These are phyloP conservation scores for Macquaria australasica DNA, from an alignment of 2,113 vertebrate genomes.

Conservation along the genomic window DNA sequence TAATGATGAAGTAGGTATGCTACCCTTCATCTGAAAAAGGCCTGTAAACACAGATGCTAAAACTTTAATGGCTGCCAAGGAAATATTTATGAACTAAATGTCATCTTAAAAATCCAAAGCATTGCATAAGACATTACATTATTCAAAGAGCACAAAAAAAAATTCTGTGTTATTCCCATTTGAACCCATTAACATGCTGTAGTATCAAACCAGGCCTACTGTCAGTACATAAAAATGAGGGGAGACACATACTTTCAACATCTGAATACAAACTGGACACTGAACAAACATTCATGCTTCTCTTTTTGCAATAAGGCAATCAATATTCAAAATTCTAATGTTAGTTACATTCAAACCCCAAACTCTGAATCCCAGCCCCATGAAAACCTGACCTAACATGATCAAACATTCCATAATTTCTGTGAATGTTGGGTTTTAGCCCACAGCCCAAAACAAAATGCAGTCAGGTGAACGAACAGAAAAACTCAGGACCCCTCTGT, in stretches of 20 bases:
- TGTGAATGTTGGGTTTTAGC: conserved; percentile 18
- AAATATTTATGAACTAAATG: conserved; percentile 76
- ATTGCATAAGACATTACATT: conserved; percentile 69
- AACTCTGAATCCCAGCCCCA: conserved; percentile 2
- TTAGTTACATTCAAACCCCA: background rate
- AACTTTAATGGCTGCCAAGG: conserved; percentile 65
- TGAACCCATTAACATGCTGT: conserved; percentile 38
- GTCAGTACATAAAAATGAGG: background rate
- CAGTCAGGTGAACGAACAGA: conserved; percentile 47
- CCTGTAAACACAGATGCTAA: conserved; percentile 58
- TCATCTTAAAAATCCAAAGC: conserved; percentile 64
- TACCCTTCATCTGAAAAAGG: conserved; percentile 22
- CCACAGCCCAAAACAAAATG: conserved; percentile 14
- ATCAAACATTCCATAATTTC: conserved; percentile 31
- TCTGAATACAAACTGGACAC: background rate
- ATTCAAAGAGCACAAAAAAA: conserved; percentile 59
- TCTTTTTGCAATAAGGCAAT: background rate
- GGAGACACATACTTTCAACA: background rate
- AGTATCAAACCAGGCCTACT: background rate
- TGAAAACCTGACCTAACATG: conserved; percentile 2
- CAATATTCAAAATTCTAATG: background rate
- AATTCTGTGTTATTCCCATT: conserved; percentile 31
- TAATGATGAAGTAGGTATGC: conserved; percentile 17
- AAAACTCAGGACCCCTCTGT: conserved; percentile 8
- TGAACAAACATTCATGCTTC: background rate